Base-by-base conservation (phyloP, 92 coral and sea anemone species). In the Isaurus tuberculatus region DNA sequence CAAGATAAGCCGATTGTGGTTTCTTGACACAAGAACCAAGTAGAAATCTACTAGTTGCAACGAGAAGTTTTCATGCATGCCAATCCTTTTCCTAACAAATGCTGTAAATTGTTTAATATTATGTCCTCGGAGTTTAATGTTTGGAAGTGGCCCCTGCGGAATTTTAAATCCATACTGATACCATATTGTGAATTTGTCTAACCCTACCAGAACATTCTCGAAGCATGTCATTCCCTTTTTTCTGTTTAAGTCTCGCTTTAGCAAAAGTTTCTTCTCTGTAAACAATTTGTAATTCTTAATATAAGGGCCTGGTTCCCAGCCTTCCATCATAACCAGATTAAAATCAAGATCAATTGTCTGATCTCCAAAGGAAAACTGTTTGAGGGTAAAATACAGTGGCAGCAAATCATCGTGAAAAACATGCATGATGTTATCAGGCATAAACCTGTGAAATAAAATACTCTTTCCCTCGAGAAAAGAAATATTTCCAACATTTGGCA, bases 351-450 rank as follows among this genome's bases (percentile, higher is more conserved):
- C 92, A 17, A 88, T 10, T 20, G 90, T 53, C 32, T 32, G 33
- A 43, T 34, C 61, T 1, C 30, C 57, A 55, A 42, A 72, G 55
- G 93, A 86, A 85, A 87, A 94, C 85, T 90, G 92, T 40, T 87
- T 83, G 60, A 92, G 71, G 0, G 99, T 97, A 77, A 88, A 91
- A 84, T 88, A 97, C 43, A 97, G 42, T 16, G 99, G 99, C 43
- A 97, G 75, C 3, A 97, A 84, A 86, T 97, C 99, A 51, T 97
- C 99, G 36, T 97, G 99, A 31, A 97, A 22, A 16, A 92, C 94
- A 69, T 97, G 99, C 99, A 97, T 97, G 8, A 94, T 89, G 86
- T 97, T 97, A 25, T 94, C 97, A 46, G 98, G 86, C 75, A 89
- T 92, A 25, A 97, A 94, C 36, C 99, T 93, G 53, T 92, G 97